Evolutionary conservation across 23 tunicate genomes (phyloP), one percentile per base, ranked within the genome.

Genomic region (Diplosoma virens): DNA sequence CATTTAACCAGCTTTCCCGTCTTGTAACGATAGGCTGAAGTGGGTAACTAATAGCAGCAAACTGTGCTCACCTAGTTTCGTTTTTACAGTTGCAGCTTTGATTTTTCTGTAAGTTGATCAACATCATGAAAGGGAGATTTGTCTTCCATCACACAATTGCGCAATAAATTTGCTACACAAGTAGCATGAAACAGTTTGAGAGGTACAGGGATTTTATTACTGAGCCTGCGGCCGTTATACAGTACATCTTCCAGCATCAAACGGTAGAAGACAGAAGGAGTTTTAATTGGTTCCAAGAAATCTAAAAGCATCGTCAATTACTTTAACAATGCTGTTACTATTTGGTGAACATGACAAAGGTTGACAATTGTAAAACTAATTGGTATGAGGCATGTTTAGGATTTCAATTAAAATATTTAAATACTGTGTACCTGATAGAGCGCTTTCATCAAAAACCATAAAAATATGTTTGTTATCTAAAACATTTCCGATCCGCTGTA

Each of bases 391-490:
- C 23, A 20, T 24, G 17, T 20, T 6, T 22, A 65, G 16, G 3
- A 11, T 24, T 11, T 36, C 71, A 65, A 65, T 36, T 29, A 65
- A 31, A 65, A 65, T 29, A 31, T 65, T 65, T 22, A 65, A 65
- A 65, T 11, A 65, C 20, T 65, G 36, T 65, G 5, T 65, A 7
- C 37, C 71, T 11, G n/a, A 7, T 28, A 65, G n/a, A 9, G n/a
- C 71, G 36, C 71, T 65, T n/a, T 65, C 79, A 30, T 74, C 73
- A 21, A 74, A 72, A 33, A 74, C 79, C 41, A 74, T 9, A 7
- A 74, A 74, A 4, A 74, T 37, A 23, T 74, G 34, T 54, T 74
- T 25, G 18, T 30, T 35, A 3, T 74, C 4, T 18, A 74, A 58
- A 74, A 6, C 21, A 37, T 74, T 27, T 54, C 33, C 7, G 5